Evolutionary conservation across 2,888 invertebrate genomes (phyloP).

Genomic region (Diarsia mendica): DNA sequence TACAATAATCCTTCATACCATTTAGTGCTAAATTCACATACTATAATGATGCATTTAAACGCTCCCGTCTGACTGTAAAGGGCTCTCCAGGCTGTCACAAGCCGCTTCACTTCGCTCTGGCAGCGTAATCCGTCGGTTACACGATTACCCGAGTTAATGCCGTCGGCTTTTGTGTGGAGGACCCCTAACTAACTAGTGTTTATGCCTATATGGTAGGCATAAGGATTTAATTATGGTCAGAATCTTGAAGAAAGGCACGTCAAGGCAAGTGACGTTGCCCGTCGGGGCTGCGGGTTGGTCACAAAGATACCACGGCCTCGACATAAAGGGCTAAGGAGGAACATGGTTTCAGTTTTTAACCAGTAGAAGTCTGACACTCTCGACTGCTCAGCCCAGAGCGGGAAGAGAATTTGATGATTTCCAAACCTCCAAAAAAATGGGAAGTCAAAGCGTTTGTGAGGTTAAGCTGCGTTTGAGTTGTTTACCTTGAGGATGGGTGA

Average conservation of each 20-base stretch:
- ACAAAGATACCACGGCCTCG: no score
- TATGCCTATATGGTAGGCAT: not conserved
- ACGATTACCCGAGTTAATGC: constrained; percentile 49
- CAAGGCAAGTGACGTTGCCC: no score
- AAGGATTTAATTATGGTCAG: not conserved
- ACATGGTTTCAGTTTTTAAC: no score
- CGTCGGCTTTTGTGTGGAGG: constrained; percentile 32
- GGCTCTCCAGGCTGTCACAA: constrained; percentile 42
- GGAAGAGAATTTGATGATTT: no score
- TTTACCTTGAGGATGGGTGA: not conserved
- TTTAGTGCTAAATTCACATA: not conserved
- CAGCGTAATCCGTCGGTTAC: constrained; percentile 35
- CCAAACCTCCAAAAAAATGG: no score
- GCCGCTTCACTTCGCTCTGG: constrained; percentile 35
- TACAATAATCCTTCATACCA: not conserved
- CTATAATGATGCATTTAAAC: constrained; percentile 29
- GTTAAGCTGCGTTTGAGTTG: not conserved
- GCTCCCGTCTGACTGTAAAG: constrained; percentile 14
- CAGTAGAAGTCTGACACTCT: no score
- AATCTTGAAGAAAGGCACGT: not conserved
- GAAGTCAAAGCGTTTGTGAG: not conserved
- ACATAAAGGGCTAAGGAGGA: no score
- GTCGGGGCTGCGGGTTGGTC: no score
- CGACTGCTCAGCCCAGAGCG: no score
- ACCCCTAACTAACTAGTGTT: constrained; percentile 4